phyloP scores from a whole-genome alignment of 1,140 invertebrate genomes.

The Copidosoma floridanum region DNA sequence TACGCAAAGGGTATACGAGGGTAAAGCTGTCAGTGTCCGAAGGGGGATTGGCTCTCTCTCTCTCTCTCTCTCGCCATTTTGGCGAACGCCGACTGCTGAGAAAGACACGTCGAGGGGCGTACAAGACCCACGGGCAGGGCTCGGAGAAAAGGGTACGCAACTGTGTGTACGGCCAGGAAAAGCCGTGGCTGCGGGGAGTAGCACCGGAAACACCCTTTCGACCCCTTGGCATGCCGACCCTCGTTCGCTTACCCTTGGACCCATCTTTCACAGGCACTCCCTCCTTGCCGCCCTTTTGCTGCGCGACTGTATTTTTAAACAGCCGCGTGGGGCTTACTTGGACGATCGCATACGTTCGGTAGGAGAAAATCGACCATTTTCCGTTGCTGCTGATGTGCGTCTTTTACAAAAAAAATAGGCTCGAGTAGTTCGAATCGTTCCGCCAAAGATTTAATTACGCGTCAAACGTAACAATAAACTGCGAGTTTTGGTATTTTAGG shows the following conservation, averaged over 20 bases:
- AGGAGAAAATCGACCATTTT: slow-evolving; percentile 7
- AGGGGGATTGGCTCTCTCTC: slow-evolving; percentile 39
- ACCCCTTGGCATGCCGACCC: too few relatives aligned
- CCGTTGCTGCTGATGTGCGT: too few relatives aligned
- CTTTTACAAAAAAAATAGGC: too few relatives aligned
- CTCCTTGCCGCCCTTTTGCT: background rate
- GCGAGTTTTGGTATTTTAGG: too few relatives aligned
- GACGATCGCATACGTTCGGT: background rate
- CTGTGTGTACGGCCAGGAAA: slow-evolving; percentile 23
- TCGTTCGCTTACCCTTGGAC: too few relatives aligned
- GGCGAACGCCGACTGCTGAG: slow-evolving; percentile 41
- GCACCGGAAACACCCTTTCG: slow-evolving; percentile 16
- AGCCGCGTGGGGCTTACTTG: background rate
- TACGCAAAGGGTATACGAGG: slow-evolving; percentile 17
- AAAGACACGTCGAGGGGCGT: slow-evolving; percentile 10
- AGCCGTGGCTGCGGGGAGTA: background rate
- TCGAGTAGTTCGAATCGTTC: too few relatives aligned
- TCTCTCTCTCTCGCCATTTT: slow-evolving; percentile 53
- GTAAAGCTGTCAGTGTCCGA: slow-evolving; percentile 29
- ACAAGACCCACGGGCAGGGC: background rate
- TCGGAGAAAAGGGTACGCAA: too few relatives aligned
- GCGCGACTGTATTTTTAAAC: slow-evolving; percentile 5
- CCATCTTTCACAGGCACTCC: too few relatives aligned
- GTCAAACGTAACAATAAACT: too few relatives aligned
- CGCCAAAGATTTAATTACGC: too few relatives aligned